Evolutionary conservation across 1,140 invertebrate genomes (phyloP).

Genomic region (Trichogramma pretiosum): DNA sequence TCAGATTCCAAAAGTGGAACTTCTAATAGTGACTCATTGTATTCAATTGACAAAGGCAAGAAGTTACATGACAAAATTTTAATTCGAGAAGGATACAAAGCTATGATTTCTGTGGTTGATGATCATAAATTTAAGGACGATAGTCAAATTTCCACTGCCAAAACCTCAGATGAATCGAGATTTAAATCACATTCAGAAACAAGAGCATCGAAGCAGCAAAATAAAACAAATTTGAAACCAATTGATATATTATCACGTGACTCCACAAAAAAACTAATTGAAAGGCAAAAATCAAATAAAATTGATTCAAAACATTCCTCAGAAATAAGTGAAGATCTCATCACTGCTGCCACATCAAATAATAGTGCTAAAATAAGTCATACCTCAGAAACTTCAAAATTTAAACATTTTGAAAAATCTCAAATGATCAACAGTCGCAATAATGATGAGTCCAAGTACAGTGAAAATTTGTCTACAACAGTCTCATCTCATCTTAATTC

Average conservation of each 20-base stretch:
- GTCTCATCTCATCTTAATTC: conserved; percentile 12
- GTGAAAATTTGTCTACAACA: conserved; percentile 5
- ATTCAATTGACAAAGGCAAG: conserved; percentile 22
- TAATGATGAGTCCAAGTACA: conserved; percentile 17
- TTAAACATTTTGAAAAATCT: conserved; percentile 21
- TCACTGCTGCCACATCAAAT: conserved; percentile 24
- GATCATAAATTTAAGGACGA: conserved; percentile 28
- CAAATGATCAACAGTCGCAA: conserved; percentile 12
- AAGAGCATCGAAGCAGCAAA: conserved; percentile 24
- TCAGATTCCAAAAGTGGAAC: conserved; percentile 27
- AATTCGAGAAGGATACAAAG: conserved; percentile 26
- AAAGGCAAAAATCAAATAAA: conserved; percentile 33
- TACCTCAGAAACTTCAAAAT: conserved; percentile 21
- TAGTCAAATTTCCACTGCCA: conserved; percentile 21
- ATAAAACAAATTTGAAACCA: conserved; percentile 25
- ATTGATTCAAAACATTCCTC: conserved; percentile 24
- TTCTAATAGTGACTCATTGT: conserved; percentile 30
- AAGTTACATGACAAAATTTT: conserved; percentile 31
- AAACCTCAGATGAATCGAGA: conserved; percentile 28
- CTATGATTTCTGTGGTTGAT: conserved; percentile 21
- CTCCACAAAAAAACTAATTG: conserved; percentile 24
- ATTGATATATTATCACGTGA: conserved; percentile 24
- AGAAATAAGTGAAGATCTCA: conserved; percentile 30
- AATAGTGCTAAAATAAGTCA: conserved; percentile 23
- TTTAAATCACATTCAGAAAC: conserved; percentile 23